Percentiles rank a stretch among this genome's conserved stretches.
phyloP scores from a whole-genome alignment of 2,113 vertebrate species.

The Dipodomys spectabilis region DNA sequence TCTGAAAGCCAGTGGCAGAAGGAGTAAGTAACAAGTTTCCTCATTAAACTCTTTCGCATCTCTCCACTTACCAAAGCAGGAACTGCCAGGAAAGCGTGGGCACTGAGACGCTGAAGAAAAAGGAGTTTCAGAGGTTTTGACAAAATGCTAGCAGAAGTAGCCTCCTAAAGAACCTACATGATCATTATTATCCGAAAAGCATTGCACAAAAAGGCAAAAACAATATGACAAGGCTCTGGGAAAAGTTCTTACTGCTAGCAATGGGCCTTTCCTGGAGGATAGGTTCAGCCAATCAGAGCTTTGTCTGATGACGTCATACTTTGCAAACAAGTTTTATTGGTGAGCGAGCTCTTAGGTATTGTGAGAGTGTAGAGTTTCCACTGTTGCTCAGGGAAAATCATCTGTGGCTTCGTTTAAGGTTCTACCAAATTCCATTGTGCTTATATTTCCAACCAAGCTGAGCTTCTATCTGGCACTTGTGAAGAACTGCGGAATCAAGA shows the following conservation, averaged over 20 bases:
- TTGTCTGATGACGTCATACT: constrained; percentile 67
- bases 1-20: background rate
- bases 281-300: constrained; percentile 55
- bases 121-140: background rate
- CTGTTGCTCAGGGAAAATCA: constrained; percentile 47
- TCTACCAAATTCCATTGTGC: constrained; percentile 69
- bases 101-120: background rate
- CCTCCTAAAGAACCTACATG: background rate
- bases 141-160: background rate
- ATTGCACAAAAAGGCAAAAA: background rate
- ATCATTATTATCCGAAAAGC: background rate
- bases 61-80: background rate
- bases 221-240: constrained; percentile 24
- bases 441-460: constrained; percentile 54
- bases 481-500: constrained; percentile 17
- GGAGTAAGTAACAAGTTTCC: background rate
- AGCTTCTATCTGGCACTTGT: constrained; percentile 14
- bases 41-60: background rate
- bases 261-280: background rate
- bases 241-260: constrained; percentile 62
- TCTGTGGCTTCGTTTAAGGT: constrained; percentile 55
- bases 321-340: constrained; percentile 62
- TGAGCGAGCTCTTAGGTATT: constrained; percentile 59
- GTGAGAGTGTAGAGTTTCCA: constrained; percentile 58
- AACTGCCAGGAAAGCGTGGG: background rate